Evolutionary conservation across 1,140 invertebrate species (phyloP), one percentile per base, ranked within the genome.

Genomic region (Metopolophium dirhodum): DNA sequence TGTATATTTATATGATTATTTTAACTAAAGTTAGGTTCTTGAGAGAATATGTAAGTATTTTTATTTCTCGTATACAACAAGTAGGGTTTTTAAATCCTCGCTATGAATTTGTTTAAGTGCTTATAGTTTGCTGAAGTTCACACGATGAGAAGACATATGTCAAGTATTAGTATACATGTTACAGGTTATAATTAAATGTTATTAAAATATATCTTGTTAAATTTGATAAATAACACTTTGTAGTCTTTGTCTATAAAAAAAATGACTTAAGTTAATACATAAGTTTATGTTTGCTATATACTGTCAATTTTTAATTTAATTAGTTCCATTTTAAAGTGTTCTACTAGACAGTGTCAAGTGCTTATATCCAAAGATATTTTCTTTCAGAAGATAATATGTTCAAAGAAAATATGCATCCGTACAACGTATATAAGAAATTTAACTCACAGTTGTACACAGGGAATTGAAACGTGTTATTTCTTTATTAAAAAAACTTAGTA

Each of bases 381-480:
- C 41, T 45, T 26, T 85, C 8, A 45, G 22, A 77, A 77, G n/a
- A 77, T 68, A n/a, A 77, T 77, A n/a, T 54, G 51, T 54, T 22
- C 20, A 18, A n/a, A 77, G 14, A 77, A 77, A n/a, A n/a, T n/a
- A 77, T 35, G 6, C 30, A 77, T 77, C 61, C 1, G n/a, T 77
- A 77, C 61, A 7, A 77, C 61, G 30, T 77, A 6, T 77, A n/a
- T 77, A 77, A 77, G n/a, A 35, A 77, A n/a, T 77, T 77, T 77
- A 77, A 77, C n/a, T 18, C 14, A n/a, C 61, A 77, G n/a, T 77
- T 77, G 14, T 77, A n/a, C 18, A 20, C 6, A 3, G n/a, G 61
- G n/a, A 77, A 77, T 77, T 77, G n/a, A 77, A 77, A 77, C n/a
- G n/a, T 77, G n/a, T 77, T 35, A n/a, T 77, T 77, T n/a, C 14